Base-by-base conservation (phyloP, 2,888 invertebrate species). In the Stenurella melanura region DNA sequence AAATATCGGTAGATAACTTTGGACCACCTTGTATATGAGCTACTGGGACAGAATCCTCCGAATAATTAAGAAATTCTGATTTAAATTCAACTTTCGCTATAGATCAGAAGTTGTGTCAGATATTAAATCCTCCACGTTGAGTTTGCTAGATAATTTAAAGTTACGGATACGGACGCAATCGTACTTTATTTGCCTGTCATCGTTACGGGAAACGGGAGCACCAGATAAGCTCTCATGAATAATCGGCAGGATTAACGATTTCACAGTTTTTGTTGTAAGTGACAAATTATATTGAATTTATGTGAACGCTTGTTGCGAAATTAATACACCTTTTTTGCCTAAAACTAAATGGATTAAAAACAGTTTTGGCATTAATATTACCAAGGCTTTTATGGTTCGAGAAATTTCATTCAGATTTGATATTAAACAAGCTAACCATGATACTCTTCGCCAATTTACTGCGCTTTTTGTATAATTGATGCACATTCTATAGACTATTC, bases 141-240 rank as follows among this genome's bases (percentile, higher is more conserved):
- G 17, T 64, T 64, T 38, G 34, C n/a, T 38, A 38, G 18, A 64
- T 38, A 34, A 64, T 64, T 38, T 18, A 64, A 42, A 42, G 64
- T 38, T 38, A 34, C 18, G 38, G 38, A 42, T 42, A 64, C 11
- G 70, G 70, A n/a, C 60, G 60, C 70, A 61, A 70, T 70, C 60
- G 50, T 19, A 60, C 42, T 70, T 70, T 60, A 70, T 70, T 60
- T 38, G 60, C 60, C 19, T 70, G 70, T 70, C 70, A 60, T 60
- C 70, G 70, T 70, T 60, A 50, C 60, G 15, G 57, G 56, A 70
- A 60, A 42, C 50, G 30, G 38, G 34, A 26, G 21, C 54, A 38
- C 19, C 17, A 70, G 70, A 70, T 70, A 70, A 70, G 70, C 70
- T 60, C 42, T 38, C 60, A 38, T 70, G 60, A 70, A 70, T 70